Conservation (phyloP, 2,888 invertebrate genomes). For the Lysandra bellargus region DNA sequence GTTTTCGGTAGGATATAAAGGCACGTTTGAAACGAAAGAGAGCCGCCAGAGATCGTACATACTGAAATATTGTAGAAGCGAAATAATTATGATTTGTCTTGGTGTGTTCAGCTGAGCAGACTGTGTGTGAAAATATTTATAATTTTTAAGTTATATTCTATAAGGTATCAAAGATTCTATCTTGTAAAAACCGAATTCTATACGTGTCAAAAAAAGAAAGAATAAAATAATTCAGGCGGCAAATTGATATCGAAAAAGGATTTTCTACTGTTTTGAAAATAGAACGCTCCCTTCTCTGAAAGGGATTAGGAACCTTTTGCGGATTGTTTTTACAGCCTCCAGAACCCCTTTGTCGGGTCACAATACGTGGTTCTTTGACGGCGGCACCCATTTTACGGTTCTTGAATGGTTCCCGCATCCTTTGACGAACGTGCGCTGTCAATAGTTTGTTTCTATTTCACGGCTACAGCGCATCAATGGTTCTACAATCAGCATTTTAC, state of each 20-base stretch:
- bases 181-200: slow-evolving; percentile 33
- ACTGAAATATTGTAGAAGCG: background rate
- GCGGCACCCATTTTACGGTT: slow-evolving; percentile 62
- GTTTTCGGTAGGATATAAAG: background rate
- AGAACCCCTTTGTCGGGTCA: slow-evolving; percentile 74
- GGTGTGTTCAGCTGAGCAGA: background rate
- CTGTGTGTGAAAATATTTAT: background rate
- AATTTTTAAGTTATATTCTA: background rate
- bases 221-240: slow-evolving; percentile 70
- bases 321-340: slow-evolving; percentile 79
- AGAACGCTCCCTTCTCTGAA: slow-evolving; percentile 61
- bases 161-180: slow-evolving; percentile 7
- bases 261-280: slow-evolving; percentile 79
- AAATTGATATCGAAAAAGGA: slow-evolving; percentile 77
- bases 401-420: slow-evolving; percentile 58
- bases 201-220: slow-evolving; percentile 50
- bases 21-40: background rate
- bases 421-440: slow-evolving; percentile 69
- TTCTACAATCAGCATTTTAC: slow-evolving; percentile 44
- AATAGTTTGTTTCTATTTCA: slow-evolving; percentile 74
- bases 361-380: slow-evolving; percentile 52
- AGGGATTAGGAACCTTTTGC: slow-evolving; percentile 66
- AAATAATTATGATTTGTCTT: background rate
- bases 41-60: background rate
- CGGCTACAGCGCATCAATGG: slow-evolving; percentile 61